These are phyloP conservation scores for Glomeris marginata DNA, from an alignment of 2,888 invertebrate species.

Conservation along the genomic window DNA sequence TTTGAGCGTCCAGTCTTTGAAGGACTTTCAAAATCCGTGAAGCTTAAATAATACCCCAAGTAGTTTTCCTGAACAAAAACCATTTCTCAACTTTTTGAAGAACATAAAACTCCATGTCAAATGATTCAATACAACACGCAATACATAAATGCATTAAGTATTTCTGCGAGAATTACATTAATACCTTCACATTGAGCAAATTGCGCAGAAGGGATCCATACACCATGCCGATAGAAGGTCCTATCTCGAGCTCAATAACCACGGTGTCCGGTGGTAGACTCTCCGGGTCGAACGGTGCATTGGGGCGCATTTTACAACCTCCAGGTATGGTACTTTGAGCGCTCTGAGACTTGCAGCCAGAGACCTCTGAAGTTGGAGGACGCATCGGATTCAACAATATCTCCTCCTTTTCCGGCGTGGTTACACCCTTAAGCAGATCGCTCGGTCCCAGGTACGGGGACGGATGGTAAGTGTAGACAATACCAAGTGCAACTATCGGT, in stretches of 20 bases:
- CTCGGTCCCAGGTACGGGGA: conserved; percentile 74
- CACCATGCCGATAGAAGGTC: conserved; percentile 76
- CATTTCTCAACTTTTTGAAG: too few relatives aligned
- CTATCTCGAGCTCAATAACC: conserved; percentile 82
- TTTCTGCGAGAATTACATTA: background rate
- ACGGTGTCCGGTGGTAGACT: conserved; percentile 75
- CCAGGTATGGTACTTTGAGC: too few relatives aligned
- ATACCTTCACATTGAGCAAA: conserved; percentile 66
- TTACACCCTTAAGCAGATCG: conserved; percentile 69
- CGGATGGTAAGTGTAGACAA: conserved; percentile 83
- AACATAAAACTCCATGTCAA: background rate
- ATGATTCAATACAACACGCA: background rate
- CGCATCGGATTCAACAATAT: conserved; percentile 79
- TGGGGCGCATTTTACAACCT: too few relatives aligned
- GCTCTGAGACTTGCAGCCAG: too few relatives aligned
- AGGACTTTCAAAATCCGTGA: conserved; percentile 58
- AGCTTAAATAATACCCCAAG: conserved; percentile 88
- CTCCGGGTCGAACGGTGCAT: conserved; percentile 57
- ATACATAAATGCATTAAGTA: background rate
- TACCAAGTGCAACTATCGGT: conserved; percentile 80
- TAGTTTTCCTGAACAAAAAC: conserved; percentile 62
- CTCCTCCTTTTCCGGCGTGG: conserved; percentile 89
- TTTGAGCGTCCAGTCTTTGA: conserved; percentile 13
- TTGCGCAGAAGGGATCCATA: conserved; percentile 84
- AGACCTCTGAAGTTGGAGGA: conserved; percentile 42